A percentile compares a stretch with the other conserved stretches of the same genome.
These are phyloP conservation scores for Silvanus unidentatus DNA, from an alignment of 2,888 invertebrate genomes.

Conservation along the genomic window DNA sequence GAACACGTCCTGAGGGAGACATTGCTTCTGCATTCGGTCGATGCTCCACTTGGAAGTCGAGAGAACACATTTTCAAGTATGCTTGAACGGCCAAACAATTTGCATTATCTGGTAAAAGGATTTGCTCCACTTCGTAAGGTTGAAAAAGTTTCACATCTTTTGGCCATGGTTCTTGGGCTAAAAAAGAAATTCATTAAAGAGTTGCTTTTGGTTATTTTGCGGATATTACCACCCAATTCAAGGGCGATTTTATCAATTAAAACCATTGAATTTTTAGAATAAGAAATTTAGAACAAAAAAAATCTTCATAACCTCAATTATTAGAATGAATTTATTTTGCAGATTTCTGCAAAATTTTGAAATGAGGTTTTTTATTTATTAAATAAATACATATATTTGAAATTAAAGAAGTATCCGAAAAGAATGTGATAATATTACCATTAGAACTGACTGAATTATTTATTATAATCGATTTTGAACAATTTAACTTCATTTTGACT, in stretches of 20 bases:
- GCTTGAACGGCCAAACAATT: constrained; percentile 90
- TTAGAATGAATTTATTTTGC: too few species aligned
- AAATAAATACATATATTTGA: too few species aligned
- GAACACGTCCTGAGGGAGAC: constrained; percentile 91
- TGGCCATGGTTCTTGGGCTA: constrained; percentile 87
- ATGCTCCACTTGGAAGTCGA: constrained; percentile 76
- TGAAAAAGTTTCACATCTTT: constrained; percentile 80
- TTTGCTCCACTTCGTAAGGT: constrained; percentile 90
- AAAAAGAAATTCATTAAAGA: constrained; percentile 29
- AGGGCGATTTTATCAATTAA: constrained; percentile 31
- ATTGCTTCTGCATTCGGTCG: constrained; percentile 92
- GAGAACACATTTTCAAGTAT: constrained; percentile 85
- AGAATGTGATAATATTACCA: too few species aligned
- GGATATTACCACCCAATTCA: constrained; percentile 32
- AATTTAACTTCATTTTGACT: too few species aligned
- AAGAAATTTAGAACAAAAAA: too few species aligned
- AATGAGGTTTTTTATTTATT: too few species aligned
- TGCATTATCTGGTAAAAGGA: constrained; percentile 88
- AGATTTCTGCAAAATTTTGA: too few species aligned
- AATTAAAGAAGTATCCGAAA: too few species aligned
- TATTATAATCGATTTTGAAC: too few species aligned
- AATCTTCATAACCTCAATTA: constrained; percentile 1
- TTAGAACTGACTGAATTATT: too few species aligned
- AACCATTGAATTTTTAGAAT: constrained; percentile 26
- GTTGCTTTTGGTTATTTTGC: background rate